These are phyloP conservation scores for Atta cephalotes DNA, from an alignment of 1,140 invertebrate genomes.

Conservation along the genomic window DNA sequence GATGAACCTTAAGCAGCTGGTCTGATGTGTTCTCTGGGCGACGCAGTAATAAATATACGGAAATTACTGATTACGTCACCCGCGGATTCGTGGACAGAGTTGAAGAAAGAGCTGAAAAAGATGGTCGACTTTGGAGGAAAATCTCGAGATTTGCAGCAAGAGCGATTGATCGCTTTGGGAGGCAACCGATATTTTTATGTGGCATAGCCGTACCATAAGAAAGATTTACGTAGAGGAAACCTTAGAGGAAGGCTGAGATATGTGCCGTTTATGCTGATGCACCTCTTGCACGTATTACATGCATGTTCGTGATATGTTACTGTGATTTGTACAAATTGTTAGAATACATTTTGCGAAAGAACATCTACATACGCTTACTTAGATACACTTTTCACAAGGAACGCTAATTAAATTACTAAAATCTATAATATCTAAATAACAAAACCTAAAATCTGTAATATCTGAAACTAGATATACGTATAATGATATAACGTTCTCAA, in stretches of 20 bases:
- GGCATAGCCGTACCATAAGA: slow-evolving; percentile 31
- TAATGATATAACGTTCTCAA: neutral
- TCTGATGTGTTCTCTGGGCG: slow-evolving; percentile 22
- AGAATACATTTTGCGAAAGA: slow-evolving; percentile 4
- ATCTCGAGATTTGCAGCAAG: slow-evolving; percentile 18
- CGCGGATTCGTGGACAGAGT: slow-evolving; percentile 13
- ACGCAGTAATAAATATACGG: slow-evolving; percentile 60
- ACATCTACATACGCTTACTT: neutral
- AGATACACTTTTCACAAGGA: neutral
- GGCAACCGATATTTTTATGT: slow-evolving; percentile 55
- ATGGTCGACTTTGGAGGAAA: slow-evolving; percentile 46
- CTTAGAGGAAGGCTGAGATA: slow-evolving; percentile 31
- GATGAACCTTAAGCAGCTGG: slow-evolving; percentile 57
- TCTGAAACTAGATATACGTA: neutral
- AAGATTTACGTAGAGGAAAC: slow-evolving; percentile 53
- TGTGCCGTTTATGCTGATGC: slow-evolving; percentile 47
- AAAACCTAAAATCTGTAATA: neutral
- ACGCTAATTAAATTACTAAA: slow-evolving; percentile 17
- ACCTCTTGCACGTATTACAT: slow-evolving; percentile 34
- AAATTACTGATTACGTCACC: slow-evolving; percentile 65
- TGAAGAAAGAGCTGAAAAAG: slow-evolving; percentile 50
- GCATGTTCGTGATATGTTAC: slow-evolving; percentile 13
- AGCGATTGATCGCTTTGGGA: slow-evolving; percentile 55
- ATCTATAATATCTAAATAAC: neutral
- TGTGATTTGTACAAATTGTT: slow-evolving; percentile 23